Evolutionary conservation across 1,140 invertebrate genomes (phyloP).

Genomic region (Anastrepha obliqua): DNA sequence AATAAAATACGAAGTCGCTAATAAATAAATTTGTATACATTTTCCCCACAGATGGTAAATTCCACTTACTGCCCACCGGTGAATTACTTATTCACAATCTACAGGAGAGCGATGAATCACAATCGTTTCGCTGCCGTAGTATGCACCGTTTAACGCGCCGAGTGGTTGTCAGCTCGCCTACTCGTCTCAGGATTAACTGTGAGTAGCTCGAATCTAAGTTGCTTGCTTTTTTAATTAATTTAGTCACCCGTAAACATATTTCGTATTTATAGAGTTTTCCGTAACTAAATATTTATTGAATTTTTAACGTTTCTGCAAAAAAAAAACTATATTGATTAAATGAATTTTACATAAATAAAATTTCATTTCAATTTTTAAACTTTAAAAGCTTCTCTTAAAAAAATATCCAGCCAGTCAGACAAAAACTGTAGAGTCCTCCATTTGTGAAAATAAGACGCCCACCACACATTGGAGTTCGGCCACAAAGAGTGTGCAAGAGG

Average conservation of each 20-base stretch:
- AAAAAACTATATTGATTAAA: no score
- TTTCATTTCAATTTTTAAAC: no score
- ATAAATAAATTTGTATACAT: constrained; percentile 5
- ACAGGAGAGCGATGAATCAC: constrained; percentile 84
- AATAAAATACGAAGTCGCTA: constrained; percentile 2
- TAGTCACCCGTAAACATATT: not conserved
- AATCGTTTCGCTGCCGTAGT: constrained; percentile 85
- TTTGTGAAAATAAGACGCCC: no score
- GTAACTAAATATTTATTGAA: constrained; percentile 65
- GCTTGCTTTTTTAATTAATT: not conserved
- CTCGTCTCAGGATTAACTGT: constrained; percentile 84
- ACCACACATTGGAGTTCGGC: no score
- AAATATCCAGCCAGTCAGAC: no score
- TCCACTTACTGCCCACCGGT: constrained; percentile 86
- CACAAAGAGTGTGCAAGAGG: no score
- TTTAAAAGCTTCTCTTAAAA: no score
- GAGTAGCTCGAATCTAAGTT: constrained; percentile 67
- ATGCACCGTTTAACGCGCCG: constrained; percentile 86
- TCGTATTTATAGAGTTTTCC: constrained; percentile 77
- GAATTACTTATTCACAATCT: constrained; percentile 86
- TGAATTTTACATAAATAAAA: no score
- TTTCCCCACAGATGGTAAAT: constrained; percentile 82
- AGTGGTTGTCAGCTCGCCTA: constrained; percentile 83
- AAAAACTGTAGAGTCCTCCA: no score
- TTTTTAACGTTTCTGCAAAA: no score